These are phyloP conservation scores for Diorhabda carinulata DNA, from an alignment of 1,140 invertebrate species.

Conservation along the genomic window DNA sequence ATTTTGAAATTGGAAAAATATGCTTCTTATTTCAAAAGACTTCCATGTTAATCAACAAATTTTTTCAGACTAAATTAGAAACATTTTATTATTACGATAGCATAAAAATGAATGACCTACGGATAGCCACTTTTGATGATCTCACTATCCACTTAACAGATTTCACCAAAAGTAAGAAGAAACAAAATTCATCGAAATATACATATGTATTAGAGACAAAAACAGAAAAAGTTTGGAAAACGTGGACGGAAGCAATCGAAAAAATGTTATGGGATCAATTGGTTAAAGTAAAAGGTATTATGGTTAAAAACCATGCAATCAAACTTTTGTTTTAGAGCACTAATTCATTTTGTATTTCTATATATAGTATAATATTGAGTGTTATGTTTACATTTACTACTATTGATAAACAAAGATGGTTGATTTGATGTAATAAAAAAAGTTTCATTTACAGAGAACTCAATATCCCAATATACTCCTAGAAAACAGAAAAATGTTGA, in stretches of 20 bases:
- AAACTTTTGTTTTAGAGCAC: too few species aligned
- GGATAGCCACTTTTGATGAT: slow-evolving; percentile 36
- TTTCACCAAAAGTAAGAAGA: slow-evolving; percentile 35
- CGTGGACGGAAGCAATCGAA: slow-evolving; percentile 36
- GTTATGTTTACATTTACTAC: too few species aligned
- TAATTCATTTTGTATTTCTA: too few species aligned
- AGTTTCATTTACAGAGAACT: too few species aligned
- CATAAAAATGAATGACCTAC: slow-evolving; percentile 36
- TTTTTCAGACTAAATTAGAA: slow-evolving; percentile 34
- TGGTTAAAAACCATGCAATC: background rate
- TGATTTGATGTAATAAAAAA: too few species aligned
- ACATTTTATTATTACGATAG: slow-evolving; percentile 31
- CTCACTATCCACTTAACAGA: slow-evolving; percentile 33
- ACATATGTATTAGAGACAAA: slow-evolving; percentile 37
- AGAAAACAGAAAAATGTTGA: too few species aligned
- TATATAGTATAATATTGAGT: too few species aligned
- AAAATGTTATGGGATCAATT: slow-evolving; percentile 39
- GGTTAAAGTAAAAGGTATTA: slow-evolving; percentile 35
- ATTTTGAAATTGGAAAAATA: background rate
- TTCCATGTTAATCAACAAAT: background rate
- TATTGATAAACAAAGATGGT: too few species aligned
- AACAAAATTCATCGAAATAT: slow-evolving; percentile 20
- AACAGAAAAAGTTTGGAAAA: slow-evolving; percentile 31
- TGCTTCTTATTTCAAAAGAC: slow-evolving; percentile 5
- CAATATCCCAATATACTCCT: too few species aligned